Base-by-base conservation (phyloP, 2,888 invertebrate genomes). In the Platycnemis pennipes region DNA sequence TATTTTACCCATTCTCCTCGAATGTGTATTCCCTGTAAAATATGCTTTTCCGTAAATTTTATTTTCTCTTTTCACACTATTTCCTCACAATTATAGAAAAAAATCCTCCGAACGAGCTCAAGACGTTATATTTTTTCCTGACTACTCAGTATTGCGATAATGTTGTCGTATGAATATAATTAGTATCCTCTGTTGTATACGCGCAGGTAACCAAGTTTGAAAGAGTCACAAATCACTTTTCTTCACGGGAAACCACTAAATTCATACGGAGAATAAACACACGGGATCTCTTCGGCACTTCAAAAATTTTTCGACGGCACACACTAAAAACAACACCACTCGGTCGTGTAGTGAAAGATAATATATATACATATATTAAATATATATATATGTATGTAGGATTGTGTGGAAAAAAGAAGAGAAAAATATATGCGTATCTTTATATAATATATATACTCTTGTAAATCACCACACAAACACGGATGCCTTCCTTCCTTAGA, bases 381-480 rank as follows among this genome's bases (percentile, higher is more conserved):
- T 77, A 77, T 77, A 69, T 69, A 69, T 69, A 69, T 69, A 69
- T 69, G 11, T 31, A 37, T 77, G 31, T 77, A 77, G 77, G 37
- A 37, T 77, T 37, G 77, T 77, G 77, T 77, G 77, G 77, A 77
- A 77, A 63, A 77, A 77, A 77, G 77, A 77, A 77, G 77, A 77
- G 77, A 77, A 77, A 77, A 69, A 69, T 69, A 77, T 77, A 77
- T 77, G 37, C 37, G 11, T 77, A 37, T 37, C 13, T 77, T 37
- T 37, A 31, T 13, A 77, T 77, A 49, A 77, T 77, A 77, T 77
- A 77, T 77, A 77, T 77, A 26, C 77, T 77, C 77, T 77, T 77
- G 77, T 77, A 77, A 77, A 77, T 77, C 77, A 77, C 77, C 77
- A 77, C 77, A 77, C 77, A 77, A 77, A 77, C 77, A 77, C 77